Percentiles rank a stretch among this genome's conserved stretches.
Evolutionary conservation across 1,140 invertebrate species (phyloP).

Genomic region (Papilio dardanus): DNA sequence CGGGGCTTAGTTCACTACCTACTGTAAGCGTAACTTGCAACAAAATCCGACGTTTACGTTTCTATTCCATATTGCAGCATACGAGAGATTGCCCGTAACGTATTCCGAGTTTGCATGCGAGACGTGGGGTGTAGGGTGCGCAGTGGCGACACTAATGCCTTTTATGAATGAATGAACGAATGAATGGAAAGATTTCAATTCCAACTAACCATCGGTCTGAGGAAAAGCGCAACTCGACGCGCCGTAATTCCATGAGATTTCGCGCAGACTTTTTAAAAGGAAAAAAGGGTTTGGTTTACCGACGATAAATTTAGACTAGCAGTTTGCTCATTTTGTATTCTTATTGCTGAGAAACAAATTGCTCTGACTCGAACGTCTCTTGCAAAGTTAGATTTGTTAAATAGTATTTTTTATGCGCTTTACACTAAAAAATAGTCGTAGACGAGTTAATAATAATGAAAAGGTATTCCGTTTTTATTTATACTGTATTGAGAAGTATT

Average conservation of each 20-base stretch:
- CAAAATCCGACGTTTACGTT: conserved; percentile 72
- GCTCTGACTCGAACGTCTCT: background rate
- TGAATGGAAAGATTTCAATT: conserved; percentile 74
- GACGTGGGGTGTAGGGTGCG: conserved; percentile 56
- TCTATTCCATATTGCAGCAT: conserved; percentile 62
- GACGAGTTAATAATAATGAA: background rate
- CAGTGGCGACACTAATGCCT: conserved; percentile 63
- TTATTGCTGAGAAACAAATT: conserved; percentile 18
- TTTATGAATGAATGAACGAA: conserved; percentile 76
- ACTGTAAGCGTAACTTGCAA: conserved; percentile 66
- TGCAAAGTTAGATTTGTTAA: background rate
- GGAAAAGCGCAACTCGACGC: conserved; percentile 53
- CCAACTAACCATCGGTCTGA: conserved; percentile 66
- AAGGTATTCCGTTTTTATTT: background rate
- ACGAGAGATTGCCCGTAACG: conserved; percentile 61
- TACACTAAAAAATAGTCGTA: background rate
- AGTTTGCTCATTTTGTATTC: conserved; percentile 20
- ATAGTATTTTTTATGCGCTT: background rate
- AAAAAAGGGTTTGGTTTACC: conserved; percentile 18
- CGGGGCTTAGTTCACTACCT: conserved; percentile 57
- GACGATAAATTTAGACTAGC: conserved; percentile 26
- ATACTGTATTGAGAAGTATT: background rate
- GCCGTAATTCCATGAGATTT: conserved; percentile 48
- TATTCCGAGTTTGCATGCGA: conserved; percentile 62
- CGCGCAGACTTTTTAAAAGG: conserved; percentile 18